Percentiles rank a stretch among this genome's conserved stretches.
These are phyloP conservation scores for Papilio xuthus DNA, from an alignment of 1,140 invertebrate genomes.

Conservation along the genomic window DNA sequence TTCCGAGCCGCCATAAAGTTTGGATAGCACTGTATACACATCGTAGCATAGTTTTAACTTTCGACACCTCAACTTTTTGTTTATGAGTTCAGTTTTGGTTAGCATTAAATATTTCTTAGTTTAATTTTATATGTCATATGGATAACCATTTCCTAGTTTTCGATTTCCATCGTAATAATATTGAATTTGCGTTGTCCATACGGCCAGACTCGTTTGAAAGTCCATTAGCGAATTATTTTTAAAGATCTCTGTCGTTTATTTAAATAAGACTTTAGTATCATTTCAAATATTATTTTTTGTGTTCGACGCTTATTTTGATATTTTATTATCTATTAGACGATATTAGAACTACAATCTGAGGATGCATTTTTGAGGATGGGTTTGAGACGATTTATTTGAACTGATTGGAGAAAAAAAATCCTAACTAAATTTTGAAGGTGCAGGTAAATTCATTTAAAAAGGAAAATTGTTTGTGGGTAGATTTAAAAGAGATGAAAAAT, in stretches of 20 bases:
- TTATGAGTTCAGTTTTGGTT: slow-evolving; percentile 50
- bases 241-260: slow-evolving; percentile 60
- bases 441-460: neutral
- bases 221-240: slow-evolving; percentile 60
- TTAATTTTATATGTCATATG: slow-evolving; percentile 51
- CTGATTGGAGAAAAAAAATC: neutral
- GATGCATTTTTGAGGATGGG: slow-evolving; percentile 40
- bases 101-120: slow-evolving; percentile 55
- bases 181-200: slow-evolving; percentile 41
- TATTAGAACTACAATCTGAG: slow-evolving; percentile 1
- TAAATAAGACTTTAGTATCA: slow-evolving; percentile 52
- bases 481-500: slow-evolving; percentile 44
- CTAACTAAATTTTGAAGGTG: neutral
- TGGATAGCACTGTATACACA: neutral
- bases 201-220: slow-evolving; percentile 45
- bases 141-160: slow-evolving; percentile 40
- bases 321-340: slow-evolving; percentile 17
- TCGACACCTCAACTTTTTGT: neutral
- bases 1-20: neutral
- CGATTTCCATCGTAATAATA: slow-evolving; percentile 33
- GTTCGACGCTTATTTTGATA: slow-evolving; percentile 47
- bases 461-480: neutral
- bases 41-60: neutral
- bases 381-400: slow-evolving; percentile 21
- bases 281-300: slow-evolving; percentile 47